phyloP scores from a whole-genome alignment of 2,888 invertebrate species.

The Monopis laevigella region DNA sequence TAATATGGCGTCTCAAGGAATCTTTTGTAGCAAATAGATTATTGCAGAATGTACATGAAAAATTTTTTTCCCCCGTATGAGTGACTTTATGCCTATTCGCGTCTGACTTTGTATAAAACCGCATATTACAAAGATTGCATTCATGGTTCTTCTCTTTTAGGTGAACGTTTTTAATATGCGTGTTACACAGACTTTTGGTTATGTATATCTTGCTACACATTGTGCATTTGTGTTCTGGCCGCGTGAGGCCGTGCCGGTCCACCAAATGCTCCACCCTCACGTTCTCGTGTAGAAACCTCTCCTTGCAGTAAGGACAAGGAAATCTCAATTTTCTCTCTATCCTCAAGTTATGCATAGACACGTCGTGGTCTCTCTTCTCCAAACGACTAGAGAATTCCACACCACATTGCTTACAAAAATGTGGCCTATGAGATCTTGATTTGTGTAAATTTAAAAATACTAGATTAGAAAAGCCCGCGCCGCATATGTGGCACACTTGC shows the following conservation, averaged over 20 bases:
- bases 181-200: constrained; percentile 43
- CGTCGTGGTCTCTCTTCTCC: constrained; percentile 30
- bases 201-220: constrained; percentile 42
- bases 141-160: constrained; percentile 45
- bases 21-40: constrained; percentile 43
- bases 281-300: constrained; percentile 41
- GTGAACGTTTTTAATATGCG: constrained; percentile 47
- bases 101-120: constrained; percentile 49
- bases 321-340: constrained; percentile 33
- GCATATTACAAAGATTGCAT: constrained; percentile 41
- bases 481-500: constrained; percentile 49
- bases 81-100: constrained; percentile 12
- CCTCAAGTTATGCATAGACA: constrained; percentile 24
- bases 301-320: constrained; percentile 37
- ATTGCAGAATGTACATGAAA: constrained; percentile 18
- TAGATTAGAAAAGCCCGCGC: constrained; percentile 43
- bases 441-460: constrained; percentile 46
- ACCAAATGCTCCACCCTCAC: constrained; percentile 33
- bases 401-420: constrained; percentile 33
- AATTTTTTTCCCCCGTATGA: constrained; percentile 14
- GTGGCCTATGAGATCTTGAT: constrained; percentile 31
- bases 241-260: constrained; percentile 34
- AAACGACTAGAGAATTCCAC: constrained; percentile 26
- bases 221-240: constrained; percentile 37
- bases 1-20: constrained; percentile 43